A percentile compares a stretch with the other conserved stretches of the same genome.
Conservation (phyloP, 64 coral and sea anemone genomes). For the Trachythela sp. region DNA sequence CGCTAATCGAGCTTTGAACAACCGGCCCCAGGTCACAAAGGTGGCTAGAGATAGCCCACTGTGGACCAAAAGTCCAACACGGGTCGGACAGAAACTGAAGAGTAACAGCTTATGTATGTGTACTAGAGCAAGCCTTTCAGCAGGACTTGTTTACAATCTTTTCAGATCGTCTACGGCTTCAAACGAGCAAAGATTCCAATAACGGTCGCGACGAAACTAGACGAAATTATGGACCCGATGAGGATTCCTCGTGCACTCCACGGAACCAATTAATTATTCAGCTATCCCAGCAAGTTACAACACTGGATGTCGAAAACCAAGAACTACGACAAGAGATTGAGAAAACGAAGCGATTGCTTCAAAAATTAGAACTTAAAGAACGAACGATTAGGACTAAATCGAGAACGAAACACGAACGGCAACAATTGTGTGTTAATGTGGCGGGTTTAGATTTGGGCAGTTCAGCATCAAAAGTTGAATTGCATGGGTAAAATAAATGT, state of each 20-base stretch:
- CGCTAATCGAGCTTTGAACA: too few species aligned
- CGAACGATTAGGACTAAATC: not conserved
- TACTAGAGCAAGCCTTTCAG: too few species aligned
- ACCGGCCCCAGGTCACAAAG: too few species aligned
- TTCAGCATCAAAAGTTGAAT: not conserved
- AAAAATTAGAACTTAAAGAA: not conserved
- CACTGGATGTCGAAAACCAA: not conserved
- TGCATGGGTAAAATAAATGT: not conserved
- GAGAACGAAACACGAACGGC: not conserved
- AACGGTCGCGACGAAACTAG: not conserved
- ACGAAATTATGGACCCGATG: not conserved
- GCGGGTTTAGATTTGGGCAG: not conserved
- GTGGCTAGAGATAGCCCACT: too few species aligned
- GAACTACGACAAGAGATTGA: not conserved
- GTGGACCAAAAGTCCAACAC: too few species aligned
- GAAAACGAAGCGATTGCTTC: not conserved
- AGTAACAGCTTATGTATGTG: too few species aligned
- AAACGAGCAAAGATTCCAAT: not conserved
- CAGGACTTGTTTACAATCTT: not conserved
- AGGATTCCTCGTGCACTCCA: not conserved
- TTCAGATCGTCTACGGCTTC: not conserved
- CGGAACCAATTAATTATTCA: not conserved
- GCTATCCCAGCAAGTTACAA: not conserved
- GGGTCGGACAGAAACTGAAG: too few species aligned
- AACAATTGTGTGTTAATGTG: not conserved